These are phyloP conservation scores for Kryphioiulus occultus DNA, from an alignment of 2,888 invertebrate species.

Conservation along the genomic window DNA sequence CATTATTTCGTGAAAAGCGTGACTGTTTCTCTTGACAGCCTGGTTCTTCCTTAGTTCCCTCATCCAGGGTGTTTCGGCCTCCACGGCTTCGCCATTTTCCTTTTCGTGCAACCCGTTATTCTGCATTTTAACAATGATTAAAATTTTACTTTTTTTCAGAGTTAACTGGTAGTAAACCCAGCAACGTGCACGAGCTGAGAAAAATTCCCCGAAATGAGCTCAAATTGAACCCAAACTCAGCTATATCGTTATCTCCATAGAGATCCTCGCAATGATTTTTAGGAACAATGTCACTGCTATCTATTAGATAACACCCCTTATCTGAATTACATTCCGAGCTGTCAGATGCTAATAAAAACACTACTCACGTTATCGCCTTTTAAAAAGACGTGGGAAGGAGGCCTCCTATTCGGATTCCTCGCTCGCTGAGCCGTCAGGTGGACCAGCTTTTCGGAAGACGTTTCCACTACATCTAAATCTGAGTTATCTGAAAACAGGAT, in stretches of 20 bases:
- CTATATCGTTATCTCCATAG: neutral
- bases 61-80: constrained; percentile 74
- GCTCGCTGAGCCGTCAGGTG: constrained; percentile 64
- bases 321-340: neutral
- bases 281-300: neutral
- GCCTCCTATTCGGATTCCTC: constrained; percentile 72
- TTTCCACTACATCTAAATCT: constrained; percentile 59
- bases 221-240: neutral
- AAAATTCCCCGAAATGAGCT: too few relatives aligned
- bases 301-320: neutral
- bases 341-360: neutral
- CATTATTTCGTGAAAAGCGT: neutral
- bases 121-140: neutral
- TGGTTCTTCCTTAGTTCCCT: constrained; percentile 81
- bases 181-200: too few relatives aligned
- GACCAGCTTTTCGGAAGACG: constrained; percentile 59
- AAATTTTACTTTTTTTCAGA: too few relatives aligned
- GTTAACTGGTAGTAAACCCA: neutral
- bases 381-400: constrained; percentile 68
- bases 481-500: constrained; percentile 46
- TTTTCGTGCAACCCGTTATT: constrained; percentile 37
- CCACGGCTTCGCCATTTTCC: constrained; percentile 57
- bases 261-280: neutral
- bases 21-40: constrained; percentile 48
- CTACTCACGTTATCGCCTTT: constrained; percentile 54